Percentiles rank a stretch among this genome's conserved stretches.
phyloP scores from a whole-genome alignment of 2,888 invertebrate genomes.

The Diabrotica balteata region DNA sequence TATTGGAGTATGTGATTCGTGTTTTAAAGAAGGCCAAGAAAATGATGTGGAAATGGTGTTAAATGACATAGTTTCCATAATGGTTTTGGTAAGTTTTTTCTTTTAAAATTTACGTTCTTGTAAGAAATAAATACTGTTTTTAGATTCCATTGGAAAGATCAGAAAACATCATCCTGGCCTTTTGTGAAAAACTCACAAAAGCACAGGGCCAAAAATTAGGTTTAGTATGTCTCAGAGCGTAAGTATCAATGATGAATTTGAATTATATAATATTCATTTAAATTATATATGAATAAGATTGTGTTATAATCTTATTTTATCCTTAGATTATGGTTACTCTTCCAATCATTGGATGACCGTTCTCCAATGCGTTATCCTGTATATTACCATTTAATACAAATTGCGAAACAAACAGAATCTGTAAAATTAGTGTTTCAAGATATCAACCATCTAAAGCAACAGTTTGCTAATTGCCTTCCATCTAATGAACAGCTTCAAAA shows the following conservation, averaged over 20 bases:
- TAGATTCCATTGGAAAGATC: slow-evolving; percentile 86
- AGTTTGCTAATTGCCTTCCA: slow-evolving; percentile 80
- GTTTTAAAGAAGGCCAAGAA: slow-evolving; percentile 88
- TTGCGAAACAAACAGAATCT: slow-evolving; percentile 87
- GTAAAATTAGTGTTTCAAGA: slow-evolving; percentile 85
- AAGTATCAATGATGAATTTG: slow-evolving; percentile 60
- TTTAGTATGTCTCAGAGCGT: slow-evolving; percentile 84
- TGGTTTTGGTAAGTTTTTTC: slow-evolving; percentile 76
- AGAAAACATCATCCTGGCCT: slow-evolving; percentile 86
- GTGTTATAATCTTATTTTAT: slow-evolving; percentile 14
- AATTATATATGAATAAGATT: too few relatives aligned
- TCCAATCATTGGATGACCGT: slow-evolving; percentile 86
- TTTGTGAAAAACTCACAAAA: slow-evolving; percentile 91
- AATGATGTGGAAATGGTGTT: slow-evolving; percentile 90
- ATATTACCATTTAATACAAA: slow-evolving; percentile 88
- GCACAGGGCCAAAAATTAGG: slow-evolving; percentile 83
- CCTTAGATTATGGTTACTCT: slow-evolving; percentile 86
- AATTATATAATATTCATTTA: too few relatives aligned
- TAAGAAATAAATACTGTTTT: slow-evolving; percentile 1
- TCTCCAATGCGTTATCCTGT: slow-evolving; percentile 90
- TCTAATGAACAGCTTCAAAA: slow-evolving; percentile 92
- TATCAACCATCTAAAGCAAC: slow-evolving; percentile 81
- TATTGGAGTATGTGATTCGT: slow-evolving; percentile 91
- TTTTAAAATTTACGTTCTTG: slow-evolving; percentile 1
- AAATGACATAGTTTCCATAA: slow-evolving; percentile 95